Evolutionary conservation across 1,140 invertebrate species (phyloP), one percentile per base, ranked within the genome.

Genomic region (Sycobia sp.): DNA sequence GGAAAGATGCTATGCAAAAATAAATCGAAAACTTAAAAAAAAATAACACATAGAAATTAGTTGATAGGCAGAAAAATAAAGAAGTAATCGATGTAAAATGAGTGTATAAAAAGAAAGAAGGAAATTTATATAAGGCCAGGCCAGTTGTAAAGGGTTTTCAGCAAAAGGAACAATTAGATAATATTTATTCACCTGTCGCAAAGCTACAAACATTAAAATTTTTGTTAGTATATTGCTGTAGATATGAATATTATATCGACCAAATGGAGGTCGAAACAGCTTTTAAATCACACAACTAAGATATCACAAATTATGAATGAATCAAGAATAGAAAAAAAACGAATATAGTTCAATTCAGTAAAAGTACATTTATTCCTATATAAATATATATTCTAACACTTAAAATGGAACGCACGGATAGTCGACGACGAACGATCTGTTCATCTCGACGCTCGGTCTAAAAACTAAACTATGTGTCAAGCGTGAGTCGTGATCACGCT

Each of bases 261-360:
- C 73, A 80, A 58, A 72, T 81, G 63, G 79, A 83, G 71, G 72
- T 81, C 62, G 49, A 32, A 44, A n/a, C n/a, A n/a, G n/a, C n/a
- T n/a, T n/a, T n/a, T n/a, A n/a, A n/a, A n/a, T n/a, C n/a, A n/a
- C n/a, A n/a, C n/a, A n/a, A n/a, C n/a, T n/a, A n/a, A n/a, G n/a
- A n/a, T n/a, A n/a, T n/a, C n/a, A n/a, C n/a, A n/a, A n/a, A n/a
- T n/a, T n/a, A n/a, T n/a, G n/a, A n/a, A n/a, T n/a, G n/a, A n/a
- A n/a, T n/a, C n/a, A n/a, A n/a, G n/a, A n/a, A n/a, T n/a, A n/a
- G n/a, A n/a, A n/a, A n/a, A n/a, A n/a, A n/a, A n/a, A n/a, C n/a
- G n/a, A n/a, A n/a, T n/a, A n/a, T n/a, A n/a, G n/a, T n/a, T n/a
- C n/a, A n/a, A n/a, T n/a, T n/a, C n/a, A n/a, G n/a, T n/a, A n/a